Conservation (phyloP, 2,113 vertebrate genomes). For the Dipodomys merriami region DNA sequence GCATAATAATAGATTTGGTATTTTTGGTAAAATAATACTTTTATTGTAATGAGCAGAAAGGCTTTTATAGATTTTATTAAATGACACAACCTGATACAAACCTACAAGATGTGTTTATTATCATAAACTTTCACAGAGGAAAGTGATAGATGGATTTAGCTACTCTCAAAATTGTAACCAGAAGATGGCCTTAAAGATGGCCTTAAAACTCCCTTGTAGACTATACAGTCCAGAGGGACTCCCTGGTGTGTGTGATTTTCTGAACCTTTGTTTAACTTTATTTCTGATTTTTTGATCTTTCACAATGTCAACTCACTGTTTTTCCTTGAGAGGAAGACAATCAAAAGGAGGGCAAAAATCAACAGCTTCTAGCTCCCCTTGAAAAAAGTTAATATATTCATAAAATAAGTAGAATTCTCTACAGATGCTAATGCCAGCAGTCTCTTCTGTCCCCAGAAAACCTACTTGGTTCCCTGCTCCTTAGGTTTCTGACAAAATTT, state of each 20-base stretch:
- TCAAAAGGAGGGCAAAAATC: neutral
- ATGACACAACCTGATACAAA: neutral
- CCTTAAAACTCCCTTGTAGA: too few relatives aligned
- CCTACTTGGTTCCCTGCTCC: neutral
- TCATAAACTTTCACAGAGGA: neutral
- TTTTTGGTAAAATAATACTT: constrained; percentile 56
- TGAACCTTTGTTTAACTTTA: neutral
- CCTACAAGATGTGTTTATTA: neutral
- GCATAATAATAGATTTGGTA: constrained; percentile 8
- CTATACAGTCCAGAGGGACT: too few relatives aligned
- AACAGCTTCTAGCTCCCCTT: neutral
- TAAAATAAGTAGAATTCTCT: too few relatives aligned
- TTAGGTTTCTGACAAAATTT: neutral
- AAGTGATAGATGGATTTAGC: neutral
- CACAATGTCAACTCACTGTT: neutral
- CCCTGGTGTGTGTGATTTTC: neutral
- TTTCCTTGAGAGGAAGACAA: neutral
- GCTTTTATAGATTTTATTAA: constrained; percentile 39
- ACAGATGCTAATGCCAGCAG: neutral
- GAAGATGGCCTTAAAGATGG: too few relatives aligned
- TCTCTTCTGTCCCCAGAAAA: neutral
- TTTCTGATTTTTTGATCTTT: neutral
- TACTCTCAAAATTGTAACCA: neutral
- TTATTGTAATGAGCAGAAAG: constrained; percentile 15
- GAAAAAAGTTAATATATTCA: too few relatives aligned